phyloP scores from a whole-genome alignment of 2,797 vertebrate genomes.

The Synanceia verrucosa region DNA sequence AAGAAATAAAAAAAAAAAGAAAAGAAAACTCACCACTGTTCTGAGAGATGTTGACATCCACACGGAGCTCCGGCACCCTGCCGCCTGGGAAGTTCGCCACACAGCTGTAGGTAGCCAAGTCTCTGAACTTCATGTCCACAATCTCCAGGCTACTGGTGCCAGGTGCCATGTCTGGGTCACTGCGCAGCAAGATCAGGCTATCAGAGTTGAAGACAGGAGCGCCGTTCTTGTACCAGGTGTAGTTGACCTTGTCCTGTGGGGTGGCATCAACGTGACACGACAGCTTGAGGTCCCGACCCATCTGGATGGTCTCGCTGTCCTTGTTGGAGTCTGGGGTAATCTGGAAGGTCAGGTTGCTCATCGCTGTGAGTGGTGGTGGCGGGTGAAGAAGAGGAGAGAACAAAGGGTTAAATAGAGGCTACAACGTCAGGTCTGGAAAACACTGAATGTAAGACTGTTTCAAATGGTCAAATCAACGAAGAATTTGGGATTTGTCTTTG shows the following conservation, averaged over 20 bases:
- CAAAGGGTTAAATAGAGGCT: not conserved
- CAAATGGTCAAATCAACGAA: not conserved
- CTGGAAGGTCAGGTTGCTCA: slow-evolving; percentile 96
- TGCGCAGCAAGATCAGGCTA: slow-evolving; percentile 90
- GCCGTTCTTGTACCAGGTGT: slow-evolving; percentile 97
- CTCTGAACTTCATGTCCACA: slow-evolving; percentile 95
- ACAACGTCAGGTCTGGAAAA: not conserved
- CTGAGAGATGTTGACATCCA: slow-evolving; percentile 97
- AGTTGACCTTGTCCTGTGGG: slow-evolving; percentile 97
- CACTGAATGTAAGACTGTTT: not conserved
- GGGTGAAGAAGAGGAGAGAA: not conserved
- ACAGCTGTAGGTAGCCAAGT: slow-evolving; percentile 95
- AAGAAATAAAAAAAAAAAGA: not conserved
- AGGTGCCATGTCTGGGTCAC: slow-evolving; percentile 93
- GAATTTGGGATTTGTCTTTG: not conserved
- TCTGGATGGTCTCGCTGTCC: slow-evolving; percentile 96
- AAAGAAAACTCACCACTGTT: slow-evolving; percentile 88
- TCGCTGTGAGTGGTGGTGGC: slow-evolving; percentile 76
- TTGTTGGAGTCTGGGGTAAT: slow-evolving; percentile 98
- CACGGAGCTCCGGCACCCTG: slow-evolving; percentile 88
- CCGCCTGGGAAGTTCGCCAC: slow-evolving; percentile 92
- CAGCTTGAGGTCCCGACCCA: slow-evolving; percentile 96
- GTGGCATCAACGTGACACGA: slow-evolving; percentile 96
- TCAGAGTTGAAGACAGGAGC: slow-evolving; percentile 88
- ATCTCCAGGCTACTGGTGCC: slow-evolving; percentile 97